Base-by-base conservation (phyloP, 2,797 vertebrate species). In the Enteromius argenteus region DNA sequence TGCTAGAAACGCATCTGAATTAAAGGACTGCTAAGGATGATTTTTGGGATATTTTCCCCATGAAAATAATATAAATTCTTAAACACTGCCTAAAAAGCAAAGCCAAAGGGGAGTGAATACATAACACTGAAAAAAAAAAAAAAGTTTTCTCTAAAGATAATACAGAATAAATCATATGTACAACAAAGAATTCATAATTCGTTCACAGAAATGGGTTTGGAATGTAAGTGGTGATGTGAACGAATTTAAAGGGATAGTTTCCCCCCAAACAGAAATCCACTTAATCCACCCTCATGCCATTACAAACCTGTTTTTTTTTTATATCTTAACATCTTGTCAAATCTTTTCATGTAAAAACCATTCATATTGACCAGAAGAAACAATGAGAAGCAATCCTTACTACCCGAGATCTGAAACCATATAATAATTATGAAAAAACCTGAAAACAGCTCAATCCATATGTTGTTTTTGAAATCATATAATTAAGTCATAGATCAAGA, bases 1-100 rank as follows among this genome's bases (percentile, higher is more conserved):
- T 73, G 83, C 23, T 51, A 80, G 74, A 75, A 74, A 10, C 23
- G 78, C 80, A 89, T 84, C 90, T 60, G 62, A 58, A 80, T 76
- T 51, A 49, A 49, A 14, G n/a, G n/a, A 79, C 46, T 23, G 13
- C 37, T 19, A 66, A 75, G 0, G 30, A 82, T 15, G 27, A 72
- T 81, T 46, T 13, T 19, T 6, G 51, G 39, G n/a, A 78, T 21
- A 62, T 71, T 81, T 58, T 71, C 46, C 21, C 21, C 17, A 60
- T 44, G 35, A 42, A 80, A 72, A 44, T 42, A 80, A 42, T 19
- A 71, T n/a, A 17, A 58, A 42, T 71, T 37, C 27, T 51, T 42
- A 1, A 42, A 81, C 53, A 17, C 21, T 9, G 71, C 44, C 51
- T 71, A 71, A 69, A 82, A 82, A 46, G 27, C 42, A 56, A 82